Conservation (phyloP, 1,140 invertebrate species). For the Pseudomyrmex pallidus region DNA sequence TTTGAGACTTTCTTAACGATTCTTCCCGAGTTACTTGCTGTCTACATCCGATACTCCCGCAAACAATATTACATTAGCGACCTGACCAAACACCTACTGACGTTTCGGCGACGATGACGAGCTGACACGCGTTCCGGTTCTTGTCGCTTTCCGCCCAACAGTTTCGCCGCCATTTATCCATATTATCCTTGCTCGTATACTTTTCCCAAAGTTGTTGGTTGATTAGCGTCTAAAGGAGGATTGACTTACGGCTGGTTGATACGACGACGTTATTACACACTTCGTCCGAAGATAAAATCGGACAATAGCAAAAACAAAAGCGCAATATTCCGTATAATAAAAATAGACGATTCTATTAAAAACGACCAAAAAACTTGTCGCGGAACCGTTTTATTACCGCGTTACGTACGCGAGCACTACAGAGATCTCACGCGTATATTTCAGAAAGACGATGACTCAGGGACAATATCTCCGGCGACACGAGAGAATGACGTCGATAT, state of each 20-base stretch:
- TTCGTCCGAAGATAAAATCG: slow-evolving; percentile 4
- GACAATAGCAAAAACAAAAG: not conserved
- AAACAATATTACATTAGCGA: slow-evolving; percentile 81
- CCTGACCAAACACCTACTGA: slow-evolving; percentile 73
- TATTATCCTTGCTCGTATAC: slow-evolving; percentile 42
- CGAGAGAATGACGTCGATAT: not conserved
- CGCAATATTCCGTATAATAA: not conserved
- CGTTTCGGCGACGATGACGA: slow-evolving; percentile 62
- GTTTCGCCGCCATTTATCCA: slow-evolving; percentile 57
- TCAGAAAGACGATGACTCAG: not conserved
- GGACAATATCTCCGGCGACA: slow-evolving; percentile 8
- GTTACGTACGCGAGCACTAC: not conserved
- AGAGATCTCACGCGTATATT: slow-evolving; percentile 24
- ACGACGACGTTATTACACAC: not conserved
- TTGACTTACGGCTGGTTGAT: slow-evolving; percentile 3
- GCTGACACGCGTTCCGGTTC: slow-evolving; percentile 70
- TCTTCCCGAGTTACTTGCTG: slow-evolving; percentile 47
- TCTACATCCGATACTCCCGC: slow-evolving; percentile 70
- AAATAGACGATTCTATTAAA: not conserved
- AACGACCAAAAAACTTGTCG: not conserved
- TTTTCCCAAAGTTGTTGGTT: slow-evolving; percentile 32
- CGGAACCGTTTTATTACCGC: not conserved
- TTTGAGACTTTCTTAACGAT: slow-evolving; percentile 58
- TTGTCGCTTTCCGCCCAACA: slow-evolving; percentile 39
- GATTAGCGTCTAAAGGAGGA: slow-evolving; percentile 61